Conservation (phyloP, 2,797 vertebrate species). For the Lepus oiostolus region DNA sequence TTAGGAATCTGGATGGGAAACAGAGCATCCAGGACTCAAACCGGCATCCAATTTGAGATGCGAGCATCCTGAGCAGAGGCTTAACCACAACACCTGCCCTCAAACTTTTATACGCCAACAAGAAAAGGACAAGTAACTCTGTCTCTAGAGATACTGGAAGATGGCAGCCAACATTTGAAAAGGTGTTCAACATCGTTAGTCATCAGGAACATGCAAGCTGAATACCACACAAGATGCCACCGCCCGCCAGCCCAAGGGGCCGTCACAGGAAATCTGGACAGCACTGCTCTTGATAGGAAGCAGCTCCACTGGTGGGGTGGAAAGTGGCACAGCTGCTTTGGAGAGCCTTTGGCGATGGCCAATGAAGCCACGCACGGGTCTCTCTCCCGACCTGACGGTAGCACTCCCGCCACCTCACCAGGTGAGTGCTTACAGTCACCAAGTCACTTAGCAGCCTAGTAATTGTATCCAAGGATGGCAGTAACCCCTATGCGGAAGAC, state of each 20-base stretch:
- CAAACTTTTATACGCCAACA: neutral
- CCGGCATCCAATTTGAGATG: too few species aligned
- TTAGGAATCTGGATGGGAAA: too few species aligned
- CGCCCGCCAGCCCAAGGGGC: neutral
- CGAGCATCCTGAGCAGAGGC: too few species aligned
- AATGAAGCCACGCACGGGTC: accelerated
- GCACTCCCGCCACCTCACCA: neutral
- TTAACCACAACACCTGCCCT: too few species aligned
- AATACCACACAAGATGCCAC: neutral
- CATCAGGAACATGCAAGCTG: neutral
- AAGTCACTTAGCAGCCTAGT: neutral
- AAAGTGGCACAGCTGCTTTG: neutral
- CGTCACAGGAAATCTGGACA: neutral
- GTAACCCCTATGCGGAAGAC: neutral
- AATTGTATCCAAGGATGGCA: neutral
- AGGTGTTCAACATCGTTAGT: neutral
- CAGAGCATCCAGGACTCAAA: too few species aligned
- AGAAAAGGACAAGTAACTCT: neutral
- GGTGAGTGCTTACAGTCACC: neutral
- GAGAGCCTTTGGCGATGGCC: neutral
- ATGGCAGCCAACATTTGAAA: neutral
- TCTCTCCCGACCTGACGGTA: accelerated
- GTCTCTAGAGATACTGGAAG: neutral
- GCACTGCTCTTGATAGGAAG: neutral
- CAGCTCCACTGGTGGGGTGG: neutral